Evolutionary conservation across 1,140 invertebrate genomes (phyloP), one percentile per base, ranked within the genome.

Genomic region (Aphelinus certus): DNA sequence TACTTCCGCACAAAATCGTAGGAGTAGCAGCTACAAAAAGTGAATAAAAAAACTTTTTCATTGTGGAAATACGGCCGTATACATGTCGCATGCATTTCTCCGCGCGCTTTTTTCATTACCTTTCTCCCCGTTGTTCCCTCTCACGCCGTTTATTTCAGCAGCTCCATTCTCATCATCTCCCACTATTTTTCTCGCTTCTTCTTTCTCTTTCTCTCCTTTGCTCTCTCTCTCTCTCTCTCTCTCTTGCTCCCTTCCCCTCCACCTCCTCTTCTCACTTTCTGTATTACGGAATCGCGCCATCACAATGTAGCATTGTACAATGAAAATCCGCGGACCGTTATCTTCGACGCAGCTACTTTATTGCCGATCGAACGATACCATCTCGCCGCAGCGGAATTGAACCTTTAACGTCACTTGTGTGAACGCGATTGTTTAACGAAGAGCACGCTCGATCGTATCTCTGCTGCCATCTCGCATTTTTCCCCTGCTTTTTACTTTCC

Each of bases 321-420:
- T 70, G 73, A 75, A 75, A 69, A 74, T 58, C 61, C 67, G 51
- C 67, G 73, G 9, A 64, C 73, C 66, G 73, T 75, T 75, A 75
- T 69, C 67, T 75, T 75, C 64, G 73, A 75, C 73, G 73, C 67
- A 57, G 61, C 57, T 64, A 75, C 73, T 75, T 75, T 75, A 75
- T 75, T 70, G 73, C 67, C 73, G 73, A 75, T 75, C 73, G 73
- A 57, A 64, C 53, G 73, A 75, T 75, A 75, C 65, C 62, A 69
- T 74, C 57, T 69, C 47, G 49, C 60, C 42, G 42, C 5, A 65
- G 51, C 67, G 66, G 73, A 70, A 75, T 75, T 75, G 73, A 75
- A 75, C 73, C 73, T 75, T 75, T 75, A 64, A 70, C 73, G 73
- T 74, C 73, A 58, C 60, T 58, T 74, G 63, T 69, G 73, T 43